Percentiles rank a stretch among this genome's conserved stretches.
Evolutionary conservation across 2,797 vertebrate genomes (phyloP).

Genomic region (Chromobotia macracanthus): DNA sequence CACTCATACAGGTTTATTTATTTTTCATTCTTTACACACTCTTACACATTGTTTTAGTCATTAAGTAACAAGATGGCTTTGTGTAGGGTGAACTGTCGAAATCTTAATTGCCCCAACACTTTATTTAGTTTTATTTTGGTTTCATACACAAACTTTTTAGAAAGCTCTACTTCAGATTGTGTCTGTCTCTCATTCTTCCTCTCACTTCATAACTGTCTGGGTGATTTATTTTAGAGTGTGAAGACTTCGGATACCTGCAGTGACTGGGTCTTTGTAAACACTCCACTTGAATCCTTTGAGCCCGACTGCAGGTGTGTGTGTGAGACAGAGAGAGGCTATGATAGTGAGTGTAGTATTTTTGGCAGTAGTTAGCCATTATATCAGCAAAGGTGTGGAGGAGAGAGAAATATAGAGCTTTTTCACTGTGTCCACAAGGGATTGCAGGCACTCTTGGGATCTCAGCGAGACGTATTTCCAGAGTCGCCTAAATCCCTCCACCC

Average conservation of each 20-base stretch:
- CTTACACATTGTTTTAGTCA: neutral
- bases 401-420: slow-evolving; percentile 21
- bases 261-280: slow-evolving; percentile 38
- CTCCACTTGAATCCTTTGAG: slow-evolving; percentile 27
- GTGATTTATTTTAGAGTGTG: slow-evolving; percentile 25
- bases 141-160: neutral
- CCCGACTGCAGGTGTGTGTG: neutral
- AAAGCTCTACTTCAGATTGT: neutral
- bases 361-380: slow-evolving; percentile 41
- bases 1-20: neutral
- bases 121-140: neutral
- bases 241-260: slow-evolving; percentile 27
- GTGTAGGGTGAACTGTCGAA: neutral
- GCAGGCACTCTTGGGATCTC: slow-evolving; percentile 11
- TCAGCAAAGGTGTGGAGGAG: slow-evolving; percentile 12
- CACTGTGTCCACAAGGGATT: slow-evolving; percentile 25
- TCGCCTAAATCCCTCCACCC: neutral
- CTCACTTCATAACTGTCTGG: slow-evolving; percentile 11
- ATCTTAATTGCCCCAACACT: neutral
- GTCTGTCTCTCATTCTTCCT: slow-evolving; percentile 7
- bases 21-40: neutral
- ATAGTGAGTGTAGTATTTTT: slow-evolving; percentile 34
- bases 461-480: slow-evolving; percentile 10
- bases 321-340: neutral
- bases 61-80: neutral